Evolutionary conservation across 1,140 invertebrate species (phyloP).

Genomic region (Battus philenor): DNA sequence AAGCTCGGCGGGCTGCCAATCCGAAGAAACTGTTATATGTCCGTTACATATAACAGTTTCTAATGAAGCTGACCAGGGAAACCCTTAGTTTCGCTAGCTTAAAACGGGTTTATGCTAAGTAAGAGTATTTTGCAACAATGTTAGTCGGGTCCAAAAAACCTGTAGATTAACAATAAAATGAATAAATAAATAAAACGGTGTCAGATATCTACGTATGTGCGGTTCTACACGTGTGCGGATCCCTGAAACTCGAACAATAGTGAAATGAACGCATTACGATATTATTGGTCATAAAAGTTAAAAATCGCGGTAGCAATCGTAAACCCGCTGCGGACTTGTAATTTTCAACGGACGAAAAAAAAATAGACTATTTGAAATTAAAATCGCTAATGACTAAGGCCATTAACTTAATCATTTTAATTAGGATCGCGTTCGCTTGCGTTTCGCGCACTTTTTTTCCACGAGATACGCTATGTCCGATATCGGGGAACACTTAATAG

Average conservation of each 20-base stretch:
- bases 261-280: constrained; percentile 28
- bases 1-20: too few species aligned
- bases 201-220: not conserved
- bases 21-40: too few species aligned
- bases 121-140: too few species aligned
- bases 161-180: too few species aligned
- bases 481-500: constrained; percentile 8
- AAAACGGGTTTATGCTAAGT: too few species aligned
- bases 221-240: not conserved
- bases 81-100: not conserved
- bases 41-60: too few species aligned
- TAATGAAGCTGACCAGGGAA: too few species aligned
- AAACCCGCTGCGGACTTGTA: constrained; percentile 44
- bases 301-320: constrained; percentile 44
- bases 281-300: constrained; percentile 39
- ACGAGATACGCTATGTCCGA: not conserved
- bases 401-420: constrained; percentile 75
- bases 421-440: constrained; percentile 58
- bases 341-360: constrained; percentile 52
- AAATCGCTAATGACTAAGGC: constrained; percentile 72
- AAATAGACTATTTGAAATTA: constrained; percentile 66
- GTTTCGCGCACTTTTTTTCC: constrained; percentile 24
- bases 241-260: constrained; percentile 29
- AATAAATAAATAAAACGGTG: too few species aligned
- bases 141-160: too few species aligned